Evolutionary conservation across 2,888 invertebrate genomes (phyloP).

Genomic region (Frankliniella fusca): DNA sequence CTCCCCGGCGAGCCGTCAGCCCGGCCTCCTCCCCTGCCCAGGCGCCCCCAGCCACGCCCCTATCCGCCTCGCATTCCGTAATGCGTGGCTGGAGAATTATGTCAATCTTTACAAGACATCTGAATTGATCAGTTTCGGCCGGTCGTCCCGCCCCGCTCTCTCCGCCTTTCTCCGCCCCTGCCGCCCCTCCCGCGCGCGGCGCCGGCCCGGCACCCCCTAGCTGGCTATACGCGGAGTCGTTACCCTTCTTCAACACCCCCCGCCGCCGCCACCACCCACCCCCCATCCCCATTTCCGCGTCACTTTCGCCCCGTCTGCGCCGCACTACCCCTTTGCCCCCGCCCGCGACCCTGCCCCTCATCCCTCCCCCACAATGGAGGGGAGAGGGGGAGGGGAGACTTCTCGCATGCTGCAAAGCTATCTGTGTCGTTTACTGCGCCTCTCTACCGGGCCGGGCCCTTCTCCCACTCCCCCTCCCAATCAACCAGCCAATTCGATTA

Average conservation of each 20-base stretch:
- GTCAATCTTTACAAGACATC: conserved; percentile 16
- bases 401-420: conserved; percentile 21
- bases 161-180: too few relatives aligned
- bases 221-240: too few relatives aligned
- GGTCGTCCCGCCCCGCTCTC: too few relatives aligned
- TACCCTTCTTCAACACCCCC: not conserved
- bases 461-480: not conserved
- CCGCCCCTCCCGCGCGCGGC: too few relatives aligned
- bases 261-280: not conserved
- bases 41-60: not conserved
- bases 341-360: not conserved
- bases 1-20: not conserved
- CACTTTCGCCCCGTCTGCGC: not conserved
- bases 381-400: not conserved
- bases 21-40: not conserved
- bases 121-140: not conserved
- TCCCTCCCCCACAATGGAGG: not conserved
- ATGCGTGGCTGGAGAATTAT: conserved; percentile 12
- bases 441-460: not conserved
- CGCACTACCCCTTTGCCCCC: not conserved
- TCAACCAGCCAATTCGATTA: not conserved
- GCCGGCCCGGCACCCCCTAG: too few relatives aligned
- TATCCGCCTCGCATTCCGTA: not conserved
- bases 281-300: not conserved
- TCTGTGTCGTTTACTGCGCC: conserved; percentile 20